Base-by-base conservation (phyloP, 2,113 vertebrate genomes). In the Oncorhynchus gorbuscha region DNA sequence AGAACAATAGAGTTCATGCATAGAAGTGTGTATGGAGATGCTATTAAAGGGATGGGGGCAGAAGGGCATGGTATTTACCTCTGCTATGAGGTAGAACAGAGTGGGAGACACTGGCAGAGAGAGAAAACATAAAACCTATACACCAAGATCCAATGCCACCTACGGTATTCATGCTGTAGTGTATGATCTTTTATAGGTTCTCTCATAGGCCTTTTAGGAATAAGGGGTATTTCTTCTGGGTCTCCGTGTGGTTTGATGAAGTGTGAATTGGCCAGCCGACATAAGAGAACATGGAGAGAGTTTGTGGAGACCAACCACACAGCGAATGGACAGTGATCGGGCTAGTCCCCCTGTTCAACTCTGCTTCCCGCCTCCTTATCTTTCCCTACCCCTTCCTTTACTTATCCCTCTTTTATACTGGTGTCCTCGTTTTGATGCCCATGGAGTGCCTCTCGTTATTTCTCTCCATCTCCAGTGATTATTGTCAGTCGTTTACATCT, bases 121-220 rank as follows among this genome's bases (percentile, higher is more conserved):
- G 24, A 70, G 12, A 77, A 0, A 0, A n/a, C 18, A 73, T 80
- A 65, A 9, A 12, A 64, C 75, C 6, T 55, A n/a, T 59, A 13
- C 76, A 74, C 39, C 9, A 9, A 45, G 9, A 45, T 45, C 39
- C 39, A 45, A 45, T 45, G 26, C 64, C 48, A 85, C 35, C 6
- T 79, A 68, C 18, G 76, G 35, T 20, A 13, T 69, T 76, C 73
- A 68, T 58, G 79, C 26, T 62, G 75, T 62, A 68, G 76, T 65
- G 22, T 62, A 59, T 80, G 71, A 67, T 74, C 32, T 82, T 84
- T 83, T 78, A 85, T 73, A 24, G 61, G 20, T 35, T 79, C 76
- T 80, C 69, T 80, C 72, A 6, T 20, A 69, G 59, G 24, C 22
- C 11, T 58, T 35, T 80, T 68, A 24, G 74, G 79, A 76, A 72